These are phyloP conservation scores for Watsonalla cultraria DNA, from an alignment of 2,888 invertebrate species.

Conservation along the genomic window DNA sequence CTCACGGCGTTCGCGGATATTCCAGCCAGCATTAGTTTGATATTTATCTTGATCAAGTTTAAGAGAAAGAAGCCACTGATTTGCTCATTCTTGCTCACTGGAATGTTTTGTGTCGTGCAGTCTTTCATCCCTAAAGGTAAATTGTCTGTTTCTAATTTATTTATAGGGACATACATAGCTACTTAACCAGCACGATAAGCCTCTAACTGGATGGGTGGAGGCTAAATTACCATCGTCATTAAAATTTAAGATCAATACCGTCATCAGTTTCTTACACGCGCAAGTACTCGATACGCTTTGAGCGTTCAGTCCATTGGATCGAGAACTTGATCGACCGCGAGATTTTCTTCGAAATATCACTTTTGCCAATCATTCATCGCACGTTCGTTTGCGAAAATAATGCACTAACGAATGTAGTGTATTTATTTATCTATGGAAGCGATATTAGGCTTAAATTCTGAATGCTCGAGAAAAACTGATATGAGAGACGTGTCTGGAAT, in stretches of 20 bases:
- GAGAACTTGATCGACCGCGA: neutral
- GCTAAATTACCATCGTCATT: too few species aligned
- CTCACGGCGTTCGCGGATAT: constrained; percentile 76
- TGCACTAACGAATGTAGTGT: too few species aligned
- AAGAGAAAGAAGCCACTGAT: constrained; percentile 73
- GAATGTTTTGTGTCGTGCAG: constrained; percentile 72
- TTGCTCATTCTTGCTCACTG: constrained; percentile 69
- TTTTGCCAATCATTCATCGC: neutral
- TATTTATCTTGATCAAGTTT: constrained; percentile 66
- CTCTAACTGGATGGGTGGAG: too few species aligned
- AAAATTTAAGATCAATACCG: too few species aligned
- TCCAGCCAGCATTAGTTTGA: constrained; percentile 75
- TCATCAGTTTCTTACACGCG: too few species aligned
- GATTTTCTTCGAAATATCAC: too few species aligned
- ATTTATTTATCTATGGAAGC: too few species aligned
- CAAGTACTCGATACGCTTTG: too few species aligned
- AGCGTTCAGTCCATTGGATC: neutral
- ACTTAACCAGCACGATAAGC: too few species aligned
- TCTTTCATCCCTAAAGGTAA: constrained; percentile 72
- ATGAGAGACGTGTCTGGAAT: too few species aligned
- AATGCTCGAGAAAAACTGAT: too few species aligned
- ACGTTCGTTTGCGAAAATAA: neutral
- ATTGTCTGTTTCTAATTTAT: neutral
- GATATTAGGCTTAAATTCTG: too few species aligned
- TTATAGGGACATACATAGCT: neutral